Evolutionary conservation across 2,113 vertebrate species (phyloP), one percentile per base, ranked within the genome.

Genomic region (Saguinus midas): DNA sequence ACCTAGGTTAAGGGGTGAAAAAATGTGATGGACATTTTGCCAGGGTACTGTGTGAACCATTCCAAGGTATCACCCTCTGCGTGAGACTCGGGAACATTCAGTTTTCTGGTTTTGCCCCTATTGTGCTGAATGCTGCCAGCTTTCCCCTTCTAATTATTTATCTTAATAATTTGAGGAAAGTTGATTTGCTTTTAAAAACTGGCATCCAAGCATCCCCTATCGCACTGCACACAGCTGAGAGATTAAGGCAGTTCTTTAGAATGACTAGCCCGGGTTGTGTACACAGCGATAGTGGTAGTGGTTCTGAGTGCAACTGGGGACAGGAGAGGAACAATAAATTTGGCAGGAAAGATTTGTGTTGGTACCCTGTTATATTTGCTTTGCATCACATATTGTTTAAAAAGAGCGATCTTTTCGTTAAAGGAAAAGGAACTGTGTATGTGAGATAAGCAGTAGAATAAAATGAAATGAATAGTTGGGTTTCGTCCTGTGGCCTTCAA

Each of bases 361-460:
- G 35, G 43, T 97, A 6, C 96, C 94, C 81, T 68, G 75, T 95
- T 98, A 91, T 97, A 94, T 98, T 98, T 98, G 96, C 97, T 98
- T 97, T 95, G 90, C 93, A 92, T 98, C 64, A n/a, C 97, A 93
- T 98, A 98, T 98, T 98, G 98, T 98, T 98, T 98, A 90, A 98
- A 58, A 98, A 97, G 84, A 93, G 81, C 25, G 73, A 68, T 92
- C 81, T 96, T 96, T 97, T 96, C 93, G 75, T 85, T 93, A 95
- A 91, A 97, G 97, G 97, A 97, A 98, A 97, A 98, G 98, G 97
- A 97, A 94, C 97, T 98, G 96, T 97, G 90, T 9, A 14, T 97
- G 97, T 89, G 97, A 98, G 98, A 98, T 98, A 98, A 98, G 97
- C 87, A 92, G 66, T 48, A 94, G 97, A 98, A 97, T 98, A 27